phyloP scores from a whole-genome alignment of 1,140 invertebrate genomes.

The Ceratoteleas bidentatus region DNA sequence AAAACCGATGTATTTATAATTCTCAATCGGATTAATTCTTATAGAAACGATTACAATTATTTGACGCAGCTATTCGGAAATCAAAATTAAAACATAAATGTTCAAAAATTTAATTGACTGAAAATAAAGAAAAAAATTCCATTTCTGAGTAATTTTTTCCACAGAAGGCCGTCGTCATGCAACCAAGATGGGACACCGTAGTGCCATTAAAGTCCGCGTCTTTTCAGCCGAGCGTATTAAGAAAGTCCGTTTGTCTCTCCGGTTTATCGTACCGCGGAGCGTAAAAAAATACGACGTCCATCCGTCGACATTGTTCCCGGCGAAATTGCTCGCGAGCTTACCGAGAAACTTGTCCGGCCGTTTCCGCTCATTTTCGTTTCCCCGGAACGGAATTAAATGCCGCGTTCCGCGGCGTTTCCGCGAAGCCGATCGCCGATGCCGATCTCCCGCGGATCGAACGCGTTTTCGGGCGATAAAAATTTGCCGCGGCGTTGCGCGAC shows the following conservation, averaged over 20 bases:
- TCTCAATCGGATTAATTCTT: background rate
- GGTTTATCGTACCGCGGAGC: slow-evolving; percentile 46
- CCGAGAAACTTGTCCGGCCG: slow-evolving; percentile 27
- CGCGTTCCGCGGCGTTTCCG: background rate
- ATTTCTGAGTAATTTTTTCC: too few relatives aligned
- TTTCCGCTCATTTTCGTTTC: slow-evolving; percentile 41
- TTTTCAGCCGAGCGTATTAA: slow-evolving; percentile 47
- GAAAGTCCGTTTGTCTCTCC: slow-evolving; percentile 29
- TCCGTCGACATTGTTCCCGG: slow-evolving; percentile 54
- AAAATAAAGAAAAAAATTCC: too few relatives aligned
- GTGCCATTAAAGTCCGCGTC: slow-evolving; percentile 23
- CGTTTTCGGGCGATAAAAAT: slow-evolving; percentile 5
- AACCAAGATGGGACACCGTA: slow-evolving; percentile 7
- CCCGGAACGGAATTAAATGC: slow-evolving; percentile 11
- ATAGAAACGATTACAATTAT: too few relatives aligned
- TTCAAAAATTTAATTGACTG: too few relatives aligned
- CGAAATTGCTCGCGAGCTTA: slow-evolving; percentile 35
- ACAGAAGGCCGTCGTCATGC: too few relatives aligned
- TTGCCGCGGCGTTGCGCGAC: too few relatives aligned
- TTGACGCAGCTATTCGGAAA: too few relatives aligned
- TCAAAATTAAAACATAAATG: too few relatives aligned
- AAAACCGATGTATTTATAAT: background rate
- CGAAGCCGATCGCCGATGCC: background rate
- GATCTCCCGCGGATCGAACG: slow-evolving; percentile 16
- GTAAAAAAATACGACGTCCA: slow-evolving; percentile 53